Base-by-base conservation (phyloP, 1,140 invertebrate species). In the Polyergus mexicanus region DNA sequence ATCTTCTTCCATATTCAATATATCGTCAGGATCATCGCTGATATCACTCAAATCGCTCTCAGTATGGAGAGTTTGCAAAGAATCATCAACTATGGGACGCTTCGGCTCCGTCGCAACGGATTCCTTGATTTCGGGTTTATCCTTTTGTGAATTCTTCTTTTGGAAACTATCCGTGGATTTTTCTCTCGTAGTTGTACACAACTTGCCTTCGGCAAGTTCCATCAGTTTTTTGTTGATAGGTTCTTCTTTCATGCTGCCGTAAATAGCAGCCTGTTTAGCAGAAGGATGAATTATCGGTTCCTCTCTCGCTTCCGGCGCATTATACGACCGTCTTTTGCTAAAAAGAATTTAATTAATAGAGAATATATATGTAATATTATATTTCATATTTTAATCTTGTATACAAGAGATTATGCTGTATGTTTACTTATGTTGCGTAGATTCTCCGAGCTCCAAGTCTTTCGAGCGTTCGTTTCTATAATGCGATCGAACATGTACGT, bases 1-100 rank as follows among this genome's bases (percentile, higher is more conserved):
- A 65, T 95, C 97, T 93, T 97, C 97, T 87, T 97, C 97, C 94
- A 97, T 96, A 88, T 98, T 97, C 1, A 98, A 95, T 91, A 98
- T 98, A 87, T 98, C 98, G 94, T 98, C 98, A 68, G 97, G 97
- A 94, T 98, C 98, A 92, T 98, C 98, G 92, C 97, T 98, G 51
- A 98, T 98, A 94, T 98, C 98, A 94, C 98, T 98, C 4, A 98
- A 95, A 90, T 98, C 97, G 89, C 98, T 97, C 80, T 96, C 96
- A 8, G 97, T 94, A 60, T 95, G 96, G 78, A 96, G 95, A 0
- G 96, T 95, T 74, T 96, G 95, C 41, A 95, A 86, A 65, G 96
- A 95, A 80, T 95, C 95, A 6, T 95, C 95, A 0, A 94, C 28
- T 69, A 95, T 95, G 0, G 92, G 63, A 78, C 95, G 94, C 76